A percentile compares a stretch with the other conserved stretches of the same genome.
Evolutionary conservation across 1,140 invertebrate species (phyloP).

Genomic region (Drosophila insularis): DNA sequence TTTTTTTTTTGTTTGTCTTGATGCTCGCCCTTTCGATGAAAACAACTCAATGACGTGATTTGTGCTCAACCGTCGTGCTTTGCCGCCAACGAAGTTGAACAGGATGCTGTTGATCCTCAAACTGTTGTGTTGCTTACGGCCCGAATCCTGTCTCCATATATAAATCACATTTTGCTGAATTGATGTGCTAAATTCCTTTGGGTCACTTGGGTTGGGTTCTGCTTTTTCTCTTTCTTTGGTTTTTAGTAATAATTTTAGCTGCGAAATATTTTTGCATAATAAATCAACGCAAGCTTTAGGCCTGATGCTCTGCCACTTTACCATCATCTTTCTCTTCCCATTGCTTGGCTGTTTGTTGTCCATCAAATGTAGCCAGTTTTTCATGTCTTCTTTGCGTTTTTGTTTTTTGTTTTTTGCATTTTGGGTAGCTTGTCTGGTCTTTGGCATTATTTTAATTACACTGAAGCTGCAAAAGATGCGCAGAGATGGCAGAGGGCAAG

Average conservation of each 20-base stretch:
- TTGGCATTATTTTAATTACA: conserved; percentile 75
- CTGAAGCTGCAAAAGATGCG: conserved; percentile 31
- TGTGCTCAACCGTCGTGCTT: conserved; percentile 42
- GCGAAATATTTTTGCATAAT: conserved; percentile 73
- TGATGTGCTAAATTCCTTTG: conserved; percentile 69
- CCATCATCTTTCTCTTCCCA: conserved; percentile 10
- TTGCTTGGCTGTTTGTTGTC: conserved; percentile 28
- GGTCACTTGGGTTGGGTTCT: neutral
- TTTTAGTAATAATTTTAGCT: conserved; percentile 48
- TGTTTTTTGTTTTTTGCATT: conserved; percentile 1
- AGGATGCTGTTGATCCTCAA: conserved; percentile 15
- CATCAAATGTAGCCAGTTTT: conserved; percentile 54
- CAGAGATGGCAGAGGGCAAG: conserved; percentile 1
- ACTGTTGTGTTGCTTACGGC: neutral
- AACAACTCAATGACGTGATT: conserved; percentile 81
- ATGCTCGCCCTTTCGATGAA: conserved; percentile 79
- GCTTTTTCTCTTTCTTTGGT: neutral
- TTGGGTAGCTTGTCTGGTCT: conserved; percentile 58
- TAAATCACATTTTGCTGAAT: conserved; percentile 71
- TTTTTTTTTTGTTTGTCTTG: conserved; percentile 19
- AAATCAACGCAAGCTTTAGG: conserved; percentile 65
- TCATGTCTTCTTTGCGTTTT: neutral
- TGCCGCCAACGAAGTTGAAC: conserved; percentile 52
- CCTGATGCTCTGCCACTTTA: conserved; percentile 19
- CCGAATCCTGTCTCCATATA: conserved; percentile 59